Base-by-base conservation (phyloP, 2,888 invertebrate species). In the Nemotelus pantherinus region DNA sequence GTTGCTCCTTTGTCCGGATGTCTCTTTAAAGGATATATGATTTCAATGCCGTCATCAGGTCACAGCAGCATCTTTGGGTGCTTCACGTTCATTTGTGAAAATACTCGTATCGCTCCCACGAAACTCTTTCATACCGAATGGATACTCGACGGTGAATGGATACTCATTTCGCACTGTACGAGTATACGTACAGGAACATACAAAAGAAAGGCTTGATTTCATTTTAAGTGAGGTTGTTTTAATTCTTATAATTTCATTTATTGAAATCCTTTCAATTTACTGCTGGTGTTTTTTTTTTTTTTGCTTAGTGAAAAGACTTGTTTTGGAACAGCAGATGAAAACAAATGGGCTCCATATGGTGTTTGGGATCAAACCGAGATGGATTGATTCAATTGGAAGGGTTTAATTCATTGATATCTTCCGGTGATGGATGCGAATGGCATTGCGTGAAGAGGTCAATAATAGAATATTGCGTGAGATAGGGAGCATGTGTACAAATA, bases 221-320 rank as follows among this genome's bases (percentile, higher is more conserved):
- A 65, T 65, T 65, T 65, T 65, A 65, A 65, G 65, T 65, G 65
- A 47, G 65, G 65, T 65, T 41, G 45, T 65, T 65, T 65, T 65
- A 65, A 65, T 65, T 65, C 65, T 6, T 47, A 41, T 47, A 65
- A 65, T 65, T 47, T 65, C 41, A n/a, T 7, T 45, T 65, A 25
- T 65, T 6, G 65, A 65, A 65, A 65, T 65, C 65, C 47, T 65
- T 65, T 47, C 65, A 65, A 63, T 63, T 63, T 63, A 5, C 7
- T 47, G 65, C 65, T 41, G n/a, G 9, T 47, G 9, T n/a, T 45
- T 2, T 44, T 58, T 65, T 2, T 47, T 10, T 44, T 10, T 45
- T 65, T 47, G 44, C 10, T 65, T 65, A 10, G 5, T 25, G 39
- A 3, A 43, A 7, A 39, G 10, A 65, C 45, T 3, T 10, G 6